Base-by-base conservation (phyloP, 2,113 vertebrate genomes). In the Trichomycterus rosablanca region DNA sequence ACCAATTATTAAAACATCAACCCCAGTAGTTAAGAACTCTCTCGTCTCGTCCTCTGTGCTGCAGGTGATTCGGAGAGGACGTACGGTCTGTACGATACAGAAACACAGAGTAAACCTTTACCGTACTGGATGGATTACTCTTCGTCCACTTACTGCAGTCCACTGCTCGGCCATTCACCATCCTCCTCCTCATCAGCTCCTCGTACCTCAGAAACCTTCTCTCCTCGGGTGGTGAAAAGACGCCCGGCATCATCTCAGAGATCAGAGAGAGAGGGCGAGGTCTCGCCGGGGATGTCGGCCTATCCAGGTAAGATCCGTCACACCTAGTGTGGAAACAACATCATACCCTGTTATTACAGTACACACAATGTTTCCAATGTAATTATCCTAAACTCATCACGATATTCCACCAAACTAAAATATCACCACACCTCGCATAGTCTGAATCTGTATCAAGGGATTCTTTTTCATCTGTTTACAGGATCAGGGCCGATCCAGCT, bases 401-500 rank as follows among this genome's bases (percentile, higher is more conserved):
- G n/a, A n/a, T n/a, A n/a, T n/a, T n/a, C n/a, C n/a, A n/a, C n/a
- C n/a, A n/a, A n/a, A n/a, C n/a, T n/a, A n/a, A n/a, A n/a, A n/a
- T n/a, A n/a, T n/a, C n/a, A n/a, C n/a, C n/a, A n/a, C n/a, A n/a
- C n/a, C n/a, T n/a, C n/a, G n/a, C n/a, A n/a, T n/a, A n/a, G n/a
- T n/a, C n/a, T n/a, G n/a, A n/a, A n/a, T n/a, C n/a, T n/a, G n/a
- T n/a, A n/a, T n/a, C n/a, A n/a, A n/a, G n/a, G n/a, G n/a, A 3
- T 2, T 39, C 2, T 42, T 24, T 24, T 6, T 34, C 7, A 4
- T 35, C 14, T 54, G 12, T 37, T 18, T 22, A 30, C 57, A 86
- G 86, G 87, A 19, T 88, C 87, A 3, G 89, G 89, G 20, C 89
- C 89, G 0, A 89, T 91, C 39, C 89, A 89, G 75, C 43, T 91